Percentiles rank a stretch among this genome's conserved stretches.
phyloP scores from a whole-genome alignment of 2,888 invertebrate genomes.

The Eugnorisma glareosa region DNA sequence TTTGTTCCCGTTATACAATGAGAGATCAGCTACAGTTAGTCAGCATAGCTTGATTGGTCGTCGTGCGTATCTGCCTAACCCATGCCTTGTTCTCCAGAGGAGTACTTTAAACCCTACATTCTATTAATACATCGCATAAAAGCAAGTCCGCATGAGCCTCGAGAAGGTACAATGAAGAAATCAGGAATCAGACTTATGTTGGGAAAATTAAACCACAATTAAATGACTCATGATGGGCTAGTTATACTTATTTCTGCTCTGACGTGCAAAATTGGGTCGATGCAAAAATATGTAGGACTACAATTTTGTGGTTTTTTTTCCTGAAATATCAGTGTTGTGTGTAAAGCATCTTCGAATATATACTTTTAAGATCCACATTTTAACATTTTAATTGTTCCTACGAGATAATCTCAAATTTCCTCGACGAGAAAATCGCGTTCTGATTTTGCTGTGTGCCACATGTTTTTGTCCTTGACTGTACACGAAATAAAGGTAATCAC shows the following conservation, averaged over 20 bases:
- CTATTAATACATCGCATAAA: neutral
- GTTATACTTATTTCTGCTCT: constrained; percentile 29
- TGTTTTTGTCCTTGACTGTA: constrained; percentile 5
- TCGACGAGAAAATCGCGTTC: neutral
- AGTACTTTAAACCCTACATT: neutral
- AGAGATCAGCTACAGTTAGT: too few relatives aligned
- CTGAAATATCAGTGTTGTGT: too few relatives aligned
- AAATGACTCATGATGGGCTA: constrained; percentile 34
- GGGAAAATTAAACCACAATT: constrained; percentile 18
- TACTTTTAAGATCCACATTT: too few relatives aligned
- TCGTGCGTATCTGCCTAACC: neutral
- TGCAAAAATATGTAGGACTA: neutral
- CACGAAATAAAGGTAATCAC: constrained; percentile 20
- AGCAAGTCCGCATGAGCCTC: neutral
- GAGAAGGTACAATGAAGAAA: too few relatives aligned
- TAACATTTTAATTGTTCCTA: neutral
- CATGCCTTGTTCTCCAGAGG: neutral
- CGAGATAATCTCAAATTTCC: neutral
- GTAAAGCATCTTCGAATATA: too few relatives aligned
- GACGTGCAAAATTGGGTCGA: constrained; percentile 21
- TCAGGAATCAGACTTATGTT: constrained; percentile 3
- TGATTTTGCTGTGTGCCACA: neutral
- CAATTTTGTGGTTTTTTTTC: neutral
- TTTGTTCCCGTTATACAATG: too few relatives aligned
- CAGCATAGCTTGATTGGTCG: too few relatives aligned